These are phyloP conservation scores for Coptotermes formosanus DNA, from an alignment of 1,140 invertebrate genomes.

Conservation along the genomic window DNA sequence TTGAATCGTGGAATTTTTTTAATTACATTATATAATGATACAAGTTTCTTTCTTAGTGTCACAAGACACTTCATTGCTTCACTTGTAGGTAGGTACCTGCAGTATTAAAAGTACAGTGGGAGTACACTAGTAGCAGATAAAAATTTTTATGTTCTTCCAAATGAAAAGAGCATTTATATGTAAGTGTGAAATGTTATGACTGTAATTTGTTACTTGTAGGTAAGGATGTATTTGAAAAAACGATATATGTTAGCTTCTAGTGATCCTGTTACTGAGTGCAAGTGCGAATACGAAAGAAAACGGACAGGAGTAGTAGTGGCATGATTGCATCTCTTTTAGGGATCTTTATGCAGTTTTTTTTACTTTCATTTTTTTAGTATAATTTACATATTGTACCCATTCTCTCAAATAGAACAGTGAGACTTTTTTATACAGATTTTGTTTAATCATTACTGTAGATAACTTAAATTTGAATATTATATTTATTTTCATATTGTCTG, in stretches of 20 bases:
- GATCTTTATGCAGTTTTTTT: too few species aligned
- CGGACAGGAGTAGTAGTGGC: not conserved
- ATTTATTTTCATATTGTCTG: constrained; percentile 7
- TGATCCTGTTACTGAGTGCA: not conserved
- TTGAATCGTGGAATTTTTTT: too few species aligned
- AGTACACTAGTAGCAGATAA: not conserved
- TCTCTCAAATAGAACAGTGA: not conserved
- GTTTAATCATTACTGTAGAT: constrained; percentile 11
- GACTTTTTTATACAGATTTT: constrained; percentile 11
- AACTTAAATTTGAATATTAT: constrained; percentile 6
- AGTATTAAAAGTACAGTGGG: not conserved
- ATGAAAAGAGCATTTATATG: constrained; percentile 13
- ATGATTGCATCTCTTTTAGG: not conserved
- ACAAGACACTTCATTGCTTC: not conserved
- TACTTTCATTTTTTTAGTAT: not conserved
- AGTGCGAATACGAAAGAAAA: not conserved
- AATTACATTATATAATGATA: too few species aligned
- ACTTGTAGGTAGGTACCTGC: not conserved
- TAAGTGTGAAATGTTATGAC: constrained; percentile 13
- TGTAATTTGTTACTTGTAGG: constrained; percentile 19
- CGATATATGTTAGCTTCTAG: not conserved
- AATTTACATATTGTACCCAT: not conserved
- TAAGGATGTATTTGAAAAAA: not conserved
- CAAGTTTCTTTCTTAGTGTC: not conserved
- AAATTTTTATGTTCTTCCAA: constrained; percentile 13